Conservation (phyloP, 2,888 invertebrate species). For the Aelia acuminata region DNA sequence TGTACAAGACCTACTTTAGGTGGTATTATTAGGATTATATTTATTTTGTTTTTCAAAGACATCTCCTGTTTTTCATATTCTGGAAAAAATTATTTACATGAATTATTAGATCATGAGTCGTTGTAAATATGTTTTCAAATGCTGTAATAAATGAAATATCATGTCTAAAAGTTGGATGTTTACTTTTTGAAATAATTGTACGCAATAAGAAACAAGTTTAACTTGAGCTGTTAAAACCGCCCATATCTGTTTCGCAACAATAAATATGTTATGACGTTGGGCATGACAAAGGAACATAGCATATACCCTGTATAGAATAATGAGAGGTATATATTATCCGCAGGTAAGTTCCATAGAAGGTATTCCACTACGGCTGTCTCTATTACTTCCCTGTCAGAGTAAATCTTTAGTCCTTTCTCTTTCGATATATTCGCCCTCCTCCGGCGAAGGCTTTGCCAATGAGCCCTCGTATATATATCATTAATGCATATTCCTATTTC, state of each 20-base stretch:
- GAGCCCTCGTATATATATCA: background rate
- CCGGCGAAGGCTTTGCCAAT: background rate
- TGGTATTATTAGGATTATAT: background rate
- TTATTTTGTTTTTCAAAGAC: background rate
- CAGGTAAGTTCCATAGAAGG: background rate
- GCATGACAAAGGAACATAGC: background rate
- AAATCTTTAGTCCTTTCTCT: constrained; percentile 18
- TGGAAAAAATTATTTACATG: background rate
- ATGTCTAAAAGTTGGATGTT: too few relatives aligned
- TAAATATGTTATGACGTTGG: background rate
- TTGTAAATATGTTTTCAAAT: too few relatives aligned
- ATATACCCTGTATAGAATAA: background rate
- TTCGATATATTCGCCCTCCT: background rate
- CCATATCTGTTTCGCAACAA: background rate
- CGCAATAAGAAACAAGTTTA: background rate
- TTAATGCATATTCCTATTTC: background rate
- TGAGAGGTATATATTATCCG: background rate
- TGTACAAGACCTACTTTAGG: background rate
- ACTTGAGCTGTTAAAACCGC: background rate
- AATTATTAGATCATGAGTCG: too few relatives aligned
- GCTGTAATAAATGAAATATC: background rate
- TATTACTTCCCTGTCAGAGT: constrained; percentile 5
- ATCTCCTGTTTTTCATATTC: background rate
- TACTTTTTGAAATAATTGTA: too few relatives aligned
- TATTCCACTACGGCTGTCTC: background rate